Evolutionary conservation across 2,113 vertebrate genomes (phyloP), one percentile per base, ranked within the genome.

Genomic region (Gambusia affinis): DNA sequence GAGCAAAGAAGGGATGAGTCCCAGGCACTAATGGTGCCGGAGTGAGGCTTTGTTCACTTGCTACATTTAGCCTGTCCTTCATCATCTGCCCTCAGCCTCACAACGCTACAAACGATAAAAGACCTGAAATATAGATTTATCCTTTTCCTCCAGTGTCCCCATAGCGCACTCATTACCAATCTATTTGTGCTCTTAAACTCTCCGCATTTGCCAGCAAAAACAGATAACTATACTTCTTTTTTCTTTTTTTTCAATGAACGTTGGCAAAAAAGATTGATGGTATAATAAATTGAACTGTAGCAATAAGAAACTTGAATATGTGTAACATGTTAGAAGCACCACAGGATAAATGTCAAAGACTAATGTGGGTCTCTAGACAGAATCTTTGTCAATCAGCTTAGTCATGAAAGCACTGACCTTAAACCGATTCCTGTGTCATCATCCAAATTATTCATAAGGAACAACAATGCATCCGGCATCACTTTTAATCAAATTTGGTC

Each of bases 41-140:
- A 92, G 89, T 92, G 88, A 92, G 89, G 90, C 92, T 94, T 93
- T 94, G 92, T 93, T 92, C 92, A 85, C 85, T 85, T 83, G 89
- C 89, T 86, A 93, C 92, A 93, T 93, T 94, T 93, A 93, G 90
- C 82, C 82, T 82, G 88, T 90, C 90, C 92, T 92, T 91, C 90
- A 91, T 92, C 86, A 89, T 89, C 88, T 90, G 88, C 91, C 91
- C 91, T 88, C 84, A 87, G 86, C 71, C 86, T 78, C 88, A 86
- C 81, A 82, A 91, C 77, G 51, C 73, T 85, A 89, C 75, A 89
- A 91, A 92, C 88, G 67, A 93, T 93, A 92, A 92, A 93, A 90
- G 84, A 87, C 80, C 82, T 72, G 82, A 88, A 91, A 91, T 92
- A 92, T 91, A 90, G 92, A 93, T 93, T 90, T 90, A 69, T 85